These are phyloP conservation scores for Nyctalus aviator DNA, from an alignment of 2,797 vertebrate species.

Conservation along the genomic window DNA sequence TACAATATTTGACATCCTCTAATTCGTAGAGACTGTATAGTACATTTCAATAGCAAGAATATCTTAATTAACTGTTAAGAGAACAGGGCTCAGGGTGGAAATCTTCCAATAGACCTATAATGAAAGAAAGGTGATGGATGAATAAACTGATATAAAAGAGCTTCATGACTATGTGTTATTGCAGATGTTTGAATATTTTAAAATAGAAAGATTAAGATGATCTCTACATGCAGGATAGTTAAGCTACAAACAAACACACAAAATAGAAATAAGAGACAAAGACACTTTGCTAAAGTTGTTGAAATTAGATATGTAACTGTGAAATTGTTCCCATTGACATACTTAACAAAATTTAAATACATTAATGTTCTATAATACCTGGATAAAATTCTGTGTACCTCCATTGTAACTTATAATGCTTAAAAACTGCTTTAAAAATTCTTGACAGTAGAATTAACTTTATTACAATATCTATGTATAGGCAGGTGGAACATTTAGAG, in stretches of 20 bases:
- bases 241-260: constrained; percentile 13
- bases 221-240: constrained; percentile 58
- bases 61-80: constrained; percentile 82
- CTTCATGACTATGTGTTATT: constrained; percentile 74
- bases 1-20: constrained; percentile 75
- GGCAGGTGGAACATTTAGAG: not conserved
- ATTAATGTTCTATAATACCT: constrained; percentile 67
- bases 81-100: constrained; percentile 62
- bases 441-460: constrained; percentile 82
- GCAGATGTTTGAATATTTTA: constrained; percentile 77
- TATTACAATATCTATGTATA: constrained; percentile 76
- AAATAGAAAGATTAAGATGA: constrained; percentile 73
- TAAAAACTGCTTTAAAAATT: constrained; percentile 77
- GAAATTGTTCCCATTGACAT: constrained; percentile 57
- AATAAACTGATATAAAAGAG: constrained; percentile 60
- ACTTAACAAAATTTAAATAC: constrained; percentile 71
- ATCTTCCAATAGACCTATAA: constrained; percentile 76
- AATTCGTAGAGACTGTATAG: constrained; percentile 76
- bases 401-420: constrained; percentile 65
- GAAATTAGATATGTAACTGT: constrained; percentile 58
- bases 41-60: constrained; percentile 77
- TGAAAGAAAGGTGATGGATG: constrained; percentile 73
- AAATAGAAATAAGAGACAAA: constrained; percentile 73
- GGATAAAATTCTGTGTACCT: constrained; percentile 60
- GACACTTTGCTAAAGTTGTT: constrained; percentile 65